A percentile compares a stretch with the other conserved stretches of the same genome.
phyloP scores from a whole-genome alignment of 1,140 invertebrate genomes.

The Heterodera schachtii region DNA sequence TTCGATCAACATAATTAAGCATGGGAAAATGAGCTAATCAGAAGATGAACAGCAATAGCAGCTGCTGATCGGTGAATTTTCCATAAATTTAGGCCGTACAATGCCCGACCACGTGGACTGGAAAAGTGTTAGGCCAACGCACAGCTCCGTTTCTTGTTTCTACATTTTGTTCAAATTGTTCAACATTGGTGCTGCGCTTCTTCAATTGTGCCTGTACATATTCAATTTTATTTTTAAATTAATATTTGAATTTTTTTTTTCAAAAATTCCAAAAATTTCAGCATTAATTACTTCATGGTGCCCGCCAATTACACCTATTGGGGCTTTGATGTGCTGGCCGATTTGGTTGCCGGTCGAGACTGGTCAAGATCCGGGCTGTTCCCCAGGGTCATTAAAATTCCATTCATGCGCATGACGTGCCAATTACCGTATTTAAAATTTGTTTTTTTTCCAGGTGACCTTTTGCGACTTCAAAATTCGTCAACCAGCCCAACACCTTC shows the following conservation, averaged over 20 bases:
- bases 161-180: slow-evolving; percentile 21
- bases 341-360: slow-evolving; percentile 64
- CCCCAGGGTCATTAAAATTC: slow-evolving; percentile 65
- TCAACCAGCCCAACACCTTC: slow-evolving; percentile 12
- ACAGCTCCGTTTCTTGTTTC: neutral
- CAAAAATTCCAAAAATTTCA: slow-evolving; percentile 66
- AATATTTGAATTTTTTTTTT: too few species aligned
- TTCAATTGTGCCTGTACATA: slow-evolving; percentile 49
- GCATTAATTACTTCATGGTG: slow-evolving; percentile 67
- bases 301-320: slow-evolving; percentile 67
- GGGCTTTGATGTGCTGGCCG: slow-evolving; percentile 67
- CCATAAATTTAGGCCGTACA: neutral
- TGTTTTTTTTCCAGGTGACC: slow-evolving; percentile 1
- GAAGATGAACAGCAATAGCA: too few species aligned
- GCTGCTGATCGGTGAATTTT: too few species aligned
- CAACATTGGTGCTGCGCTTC: neutral
- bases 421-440: neutral
- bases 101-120: neutral
- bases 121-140: neutral
- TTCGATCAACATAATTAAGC: too few species aligned
- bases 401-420: neutral
- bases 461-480: slow-evolving; percentile 29
- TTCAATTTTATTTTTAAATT: slow-evolving; percentile 22
- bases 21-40: too few species aligned
- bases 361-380: slow-evolving; percentile 67